Evolutionary conservation across 2,113 vertebrate genomes (phyloP), one percentile per base, ranked within the genome.

Genomic region (Ia io): DNA sequence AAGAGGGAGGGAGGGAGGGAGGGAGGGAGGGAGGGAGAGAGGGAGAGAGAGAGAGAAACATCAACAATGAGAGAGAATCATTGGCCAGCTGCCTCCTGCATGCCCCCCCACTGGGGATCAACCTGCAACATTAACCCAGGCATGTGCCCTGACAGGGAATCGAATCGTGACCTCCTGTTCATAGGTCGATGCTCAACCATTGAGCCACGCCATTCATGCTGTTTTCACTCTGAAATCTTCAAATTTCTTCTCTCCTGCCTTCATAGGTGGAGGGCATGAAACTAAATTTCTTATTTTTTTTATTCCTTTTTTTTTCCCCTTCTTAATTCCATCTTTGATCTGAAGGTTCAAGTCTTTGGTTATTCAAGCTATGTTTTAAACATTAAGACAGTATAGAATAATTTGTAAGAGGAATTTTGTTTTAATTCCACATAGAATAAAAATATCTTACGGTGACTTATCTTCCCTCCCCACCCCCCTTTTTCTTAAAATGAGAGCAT

Each of bases 231-330:
- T 78, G 67, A 53, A 70, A 30, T 92, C 65, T 77, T 92, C 8
- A 76, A 4, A 84, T 80, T 97, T 83, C 42, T 35, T 87, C 49
- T 78, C 49, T 82, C 59, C 79, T 90, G 25, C n/a, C 67, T 71
- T 76, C 28, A 14, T 71, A 22, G 30, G 9, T 49, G 11, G 30
- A 65, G 9, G 23, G 1, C 42, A 35, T 59, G 42, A 40, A 61
- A 70, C n/a, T 44, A 89, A n/a, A 78, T 87, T 92, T 92, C 40
- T 90, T 70, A 3, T 76, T 71, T 30, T 28, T 53, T 69, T 56
- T 22, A 53, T 22, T 12, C 13, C n/a, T 49, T 51, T 92, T 23
- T 59, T 22, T 23, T 3, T 8, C 51, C 13, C 56, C 20, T 90
- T 84, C 74, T 84, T 35, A 83, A 37, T 70, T 91, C 20, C 44